These are phyloP conservation scores for Leptatherina wallacei DNA, from an alignment of 2,797 vertebrate species.

Conservation along the genomic window DNA sequence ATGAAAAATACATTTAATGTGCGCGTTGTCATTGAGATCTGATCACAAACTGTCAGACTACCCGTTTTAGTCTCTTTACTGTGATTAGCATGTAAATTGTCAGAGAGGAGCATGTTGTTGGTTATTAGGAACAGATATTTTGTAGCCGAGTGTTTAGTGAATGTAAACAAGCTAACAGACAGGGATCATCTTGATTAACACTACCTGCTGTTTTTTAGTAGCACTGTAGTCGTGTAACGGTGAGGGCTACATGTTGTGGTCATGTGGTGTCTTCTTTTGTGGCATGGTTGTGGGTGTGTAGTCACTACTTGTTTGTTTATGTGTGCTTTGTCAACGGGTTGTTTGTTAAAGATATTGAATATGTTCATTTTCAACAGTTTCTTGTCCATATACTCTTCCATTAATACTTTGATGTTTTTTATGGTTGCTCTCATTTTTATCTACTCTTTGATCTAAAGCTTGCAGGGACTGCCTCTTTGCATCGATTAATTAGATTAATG, in stretches of 20 bases:
- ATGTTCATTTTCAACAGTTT: neutral
- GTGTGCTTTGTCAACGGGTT: conserved; percentile 46
- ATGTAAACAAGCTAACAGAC: conserved; percentile 4
- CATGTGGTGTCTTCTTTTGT: conserved; percentile 54
- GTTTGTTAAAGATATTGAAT: conserved; percentile 11
- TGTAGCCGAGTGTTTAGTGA: conserved; percentile 12
- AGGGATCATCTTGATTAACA: conserved; percentile 2
- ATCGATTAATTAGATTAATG: neutral
- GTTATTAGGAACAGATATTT: conserved; percentile 22
- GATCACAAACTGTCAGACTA: neutral
- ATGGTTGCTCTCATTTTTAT: conserved; percentile 3
- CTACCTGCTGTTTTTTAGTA: conserved; percentile 9
- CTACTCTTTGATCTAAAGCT: neutral
- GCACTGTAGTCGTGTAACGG: conserved; percentile 7
- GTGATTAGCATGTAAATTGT: conserved; percentile 13
- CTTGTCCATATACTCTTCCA: neutral
- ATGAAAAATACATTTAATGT: conserved; percentile 1
- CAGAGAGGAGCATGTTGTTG: conserved; percentile 5
- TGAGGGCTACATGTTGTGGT: conserved; percentile 52
- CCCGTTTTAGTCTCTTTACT: conserved; percentile 16
- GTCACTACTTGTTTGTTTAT: conserved; percentile 61
- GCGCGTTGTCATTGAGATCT: conserved; percentile 3
- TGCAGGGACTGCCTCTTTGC: neutral
- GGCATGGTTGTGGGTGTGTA: conserved; percentile 67
- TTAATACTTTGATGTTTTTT: neutral